These are phyloP conservation scores for Drosophila kurseongensis DNA, from an alignment of 1,140 invertebrate species.

Conservation along the genomic window DNA sequence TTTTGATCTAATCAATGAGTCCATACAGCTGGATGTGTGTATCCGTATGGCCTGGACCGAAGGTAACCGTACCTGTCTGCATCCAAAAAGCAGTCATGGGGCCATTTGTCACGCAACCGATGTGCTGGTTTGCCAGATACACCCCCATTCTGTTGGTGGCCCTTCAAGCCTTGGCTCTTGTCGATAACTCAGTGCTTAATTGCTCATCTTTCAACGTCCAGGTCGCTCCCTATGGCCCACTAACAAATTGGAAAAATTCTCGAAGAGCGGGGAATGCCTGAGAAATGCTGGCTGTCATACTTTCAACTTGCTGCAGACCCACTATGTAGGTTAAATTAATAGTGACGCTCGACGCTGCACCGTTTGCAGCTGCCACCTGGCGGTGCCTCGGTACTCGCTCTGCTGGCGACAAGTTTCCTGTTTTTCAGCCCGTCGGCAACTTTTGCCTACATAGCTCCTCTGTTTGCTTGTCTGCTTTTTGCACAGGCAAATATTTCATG, in stretches of 20 bases:
- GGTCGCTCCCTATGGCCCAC: slow-evolving; percentile 19
- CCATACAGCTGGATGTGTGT: slow-evolving; percentile 33
- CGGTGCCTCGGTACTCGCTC: slow-evolving; percentile 37
- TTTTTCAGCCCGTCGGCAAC: slow-evolving; percentile 36
- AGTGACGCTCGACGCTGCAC: slow-evolving; percentile 66
- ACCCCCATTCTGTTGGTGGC: slow-evolving; percentile 4
- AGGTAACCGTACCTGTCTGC: slow-evolving; percentile 15
- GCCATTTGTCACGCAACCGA: slow-evolving; percentile 71
- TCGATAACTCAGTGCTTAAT: slow-evolving; percentile 81
- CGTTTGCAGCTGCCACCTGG: slow-evolving; percentile 50
- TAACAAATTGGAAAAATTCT: slow-evolving; percentile 62
- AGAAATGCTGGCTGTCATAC: slow-evolving; percentile 65
- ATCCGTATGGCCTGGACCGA: slow-evolving; percentile 5
- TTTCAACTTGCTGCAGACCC: slow-evolving; percentile 47
- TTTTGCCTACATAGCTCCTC: slow-evolving; percentile 15
- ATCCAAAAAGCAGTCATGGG: slow-evolving; percentile 62
- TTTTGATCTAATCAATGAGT: slow-evolving; percentile 70
- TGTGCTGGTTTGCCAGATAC: slow-evolving; percentile 28
- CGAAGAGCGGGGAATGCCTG: slow-evolving; percentile 22
- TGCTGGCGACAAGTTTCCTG: slow-evolving; percentile 18
- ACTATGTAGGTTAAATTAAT: slow-evolving; percentile 79
- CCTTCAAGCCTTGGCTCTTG: slow-evolving; percentile 27
- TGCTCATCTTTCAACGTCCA: slow-evolving; percentile 79
- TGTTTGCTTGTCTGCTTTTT: slow-evolving; percentile 36
- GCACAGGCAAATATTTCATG: slow-evolving; percentile 68